These are phyloP conservation scores for Antigone vipio DNA, from an alignment of 2,113 vertebrate species.

Conservation along the genomic window DNA sequence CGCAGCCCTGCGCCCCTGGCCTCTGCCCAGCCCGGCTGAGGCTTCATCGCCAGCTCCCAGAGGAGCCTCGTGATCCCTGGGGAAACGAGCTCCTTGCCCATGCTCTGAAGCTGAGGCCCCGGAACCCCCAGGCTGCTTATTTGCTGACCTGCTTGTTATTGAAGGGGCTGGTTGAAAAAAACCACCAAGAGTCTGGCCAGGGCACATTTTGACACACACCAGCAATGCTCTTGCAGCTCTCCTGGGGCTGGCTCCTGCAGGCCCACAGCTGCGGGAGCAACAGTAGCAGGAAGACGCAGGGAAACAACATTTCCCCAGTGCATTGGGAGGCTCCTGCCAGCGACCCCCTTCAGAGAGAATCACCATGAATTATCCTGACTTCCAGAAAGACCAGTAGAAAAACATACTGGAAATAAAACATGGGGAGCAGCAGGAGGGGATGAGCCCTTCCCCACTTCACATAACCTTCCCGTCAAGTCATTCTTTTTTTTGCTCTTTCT, in stretches of 20 bases:
- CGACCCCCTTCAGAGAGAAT: background rate
- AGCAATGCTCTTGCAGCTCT: background rate
- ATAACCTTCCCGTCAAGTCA: accelerated
- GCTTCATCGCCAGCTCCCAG: background rate
- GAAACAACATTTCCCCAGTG: background rate
- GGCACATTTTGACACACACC: accelerated
- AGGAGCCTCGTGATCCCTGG: background rate
- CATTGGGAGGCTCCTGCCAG: accelerated
- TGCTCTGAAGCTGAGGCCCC: background rate
- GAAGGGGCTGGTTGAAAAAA: background rate
- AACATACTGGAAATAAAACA: background rate
- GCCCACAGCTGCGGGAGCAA: background rate
- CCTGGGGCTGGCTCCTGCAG: background rate
- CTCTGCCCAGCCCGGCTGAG: background rate
- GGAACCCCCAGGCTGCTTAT: background rate
- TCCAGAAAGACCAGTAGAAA: background rate
- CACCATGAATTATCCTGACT: background rate
- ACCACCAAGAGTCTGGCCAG: background rate
- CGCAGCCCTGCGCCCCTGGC: background rate
- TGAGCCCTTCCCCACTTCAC: background rate
- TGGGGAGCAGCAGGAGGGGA: background rate
- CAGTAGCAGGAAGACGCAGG: background rate
- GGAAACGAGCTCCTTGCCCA: background rate
- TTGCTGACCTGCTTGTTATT: background rate
- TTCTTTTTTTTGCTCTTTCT: background rate